Base-by-base conservation (phyloP, 2,113 vertebrate genomes). In the Eubucco bourcierii region DNA sequence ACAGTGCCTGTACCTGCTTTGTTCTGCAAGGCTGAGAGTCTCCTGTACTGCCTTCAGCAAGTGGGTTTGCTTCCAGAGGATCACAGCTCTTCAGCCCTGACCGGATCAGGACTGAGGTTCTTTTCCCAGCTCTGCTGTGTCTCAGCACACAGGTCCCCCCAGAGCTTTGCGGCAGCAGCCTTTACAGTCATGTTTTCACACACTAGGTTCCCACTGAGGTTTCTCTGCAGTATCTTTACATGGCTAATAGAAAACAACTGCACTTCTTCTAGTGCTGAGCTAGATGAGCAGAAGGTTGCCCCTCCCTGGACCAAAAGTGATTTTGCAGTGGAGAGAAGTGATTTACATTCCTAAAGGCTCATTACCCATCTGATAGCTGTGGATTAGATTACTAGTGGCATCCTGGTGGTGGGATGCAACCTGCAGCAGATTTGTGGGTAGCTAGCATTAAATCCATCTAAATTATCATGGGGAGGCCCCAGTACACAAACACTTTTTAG, bases 381-480 rank as follows among this genome's bases (percentile, higher is more conserved):
- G 73, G 44, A 55, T 87, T 85, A 84, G 77, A 61, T 93, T 83
- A 80, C 67, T 96, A 88, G 95, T 80, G 27, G 21, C 50, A 88
- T 92, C 75, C 56, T 80, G 71, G 80, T 77, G 77, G 63, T 77
- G 90, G 46, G 65, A 21, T 84, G 74, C 39, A 81, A 77, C 78
- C 93, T 89, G 33, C 72, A 92, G 87, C 53, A 65, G 84, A 63
- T 59, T 82, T 88, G 27, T 47, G 88, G 27, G 65, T 88, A 84
- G 67, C 70, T 79, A 90, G 18, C 65, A 87, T 88, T 88, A 91
- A 95, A 84, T 91, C 53, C 55, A 61, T 96, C 86, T 92, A 64
- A 90, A 75, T 66, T 90, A 71, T 66, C 70, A 61, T 23, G 24
- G 34, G 33, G 46, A 60, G 12, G 29, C 7, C 8, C 47, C 78